Conservation (phyloP, 37 sponge, comb jelly and placozoan genomes). For the Geodia barretti region DNA sequence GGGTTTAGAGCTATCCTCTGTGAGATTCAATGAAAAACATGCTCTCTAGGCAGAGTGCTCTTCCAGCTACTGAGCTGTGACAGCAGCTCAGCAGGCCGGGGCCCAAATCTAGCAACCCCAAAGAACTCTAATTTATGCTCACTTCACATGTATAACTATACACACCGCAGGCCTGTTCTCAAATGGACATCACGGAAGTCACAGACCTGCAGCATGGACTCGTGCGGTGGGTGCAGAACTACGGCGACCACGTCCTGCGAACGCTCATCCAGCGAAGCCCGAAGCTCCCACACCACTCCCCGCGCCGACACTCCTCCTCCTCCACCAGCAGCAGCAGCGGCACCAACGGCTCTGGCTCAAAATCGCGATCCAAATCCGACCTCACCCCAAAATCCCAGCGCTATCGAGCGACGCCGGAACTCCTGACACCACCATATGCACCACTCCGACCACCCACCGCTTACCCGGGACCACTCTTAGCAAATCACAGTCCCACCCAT, state of each 20-base stretch:
- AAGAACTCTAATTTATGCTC: neutral
- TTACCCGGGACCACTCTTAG: neutral
- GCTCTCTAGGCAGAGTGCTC: no score
- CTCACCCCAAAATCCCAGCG: neutral
- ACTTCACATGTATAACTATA: neutral
- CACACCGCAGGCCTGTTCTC: neutral
- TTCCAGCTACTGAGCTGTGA: no score
- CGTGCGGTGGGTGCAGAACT: constrained; percentile 70
- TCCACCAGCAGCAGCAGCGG: constrained; percentile 12
- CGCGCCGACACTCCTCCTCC: constrained; percentile 23
- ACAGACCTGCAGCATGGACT: constrained; percentile 64
- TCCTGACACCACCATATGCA: neutral
- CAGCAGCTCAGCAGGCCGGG: no score
- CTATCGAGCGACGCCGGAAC: neutral
- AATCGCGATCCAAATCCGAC: neutral
- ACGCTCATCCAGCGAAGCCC: constrained; percentile 73
- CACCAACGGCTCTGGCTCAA: neutral
- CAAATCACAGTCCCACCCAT: neutral
- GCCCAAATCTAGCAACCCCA: neutral
- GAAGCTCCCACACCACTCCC: constrained; percentile 29
- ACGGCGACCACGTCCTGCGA: constrained; percentile 69
- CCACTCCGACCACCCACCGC: neutral
- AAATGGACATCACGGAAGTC: neutral
- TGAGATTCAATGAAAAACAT: no score
- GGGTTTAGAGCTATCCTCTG: no score